Conservation (phyloP, 2,797 vertebrate species). For the Cynopterus sphinx region DNA sequence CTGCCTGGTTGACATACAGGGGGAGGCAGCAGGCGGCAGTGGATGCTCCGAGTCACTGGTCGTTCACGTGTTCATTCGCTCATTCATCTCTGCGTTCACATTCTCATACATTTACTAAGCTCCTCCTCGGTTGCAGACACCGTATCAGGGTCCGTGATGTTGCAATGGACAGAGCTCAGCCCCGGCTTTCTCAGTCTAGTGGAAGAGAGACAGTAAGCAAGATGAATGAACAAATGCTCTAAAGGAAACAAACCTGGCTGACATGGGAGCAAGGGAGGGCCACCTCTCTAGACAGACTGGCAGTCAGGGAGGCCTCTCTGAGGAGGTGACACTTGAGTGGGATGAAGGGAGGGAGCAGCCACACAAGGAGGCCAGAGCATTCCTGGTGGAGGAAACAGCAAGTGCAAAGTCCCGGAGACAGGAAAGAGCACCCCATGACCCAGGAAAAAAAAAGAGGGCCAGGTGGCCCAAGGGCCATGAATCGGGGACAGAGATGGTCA, state of each 20-base stretch:
- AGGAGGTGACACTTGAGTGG: not conserved
- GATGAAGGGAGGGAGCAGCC: not conserved
- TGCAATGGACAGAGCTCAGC: not conserved
- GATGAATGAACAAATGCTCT: not conserved
- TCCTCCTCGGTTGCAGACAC: not conserved
- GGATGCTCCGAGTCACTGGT: not conserved
- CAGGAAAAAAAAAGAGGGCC: not conserved
- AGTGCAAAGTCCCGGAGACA: not conserved
- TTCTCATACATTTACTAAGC: not conserved
- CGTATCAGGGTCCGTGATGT: not conserved
- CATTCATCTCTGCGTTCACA: not conserved
- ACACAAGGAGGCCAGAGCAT: not conserved
- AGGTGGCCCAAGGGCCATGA: not conserved
- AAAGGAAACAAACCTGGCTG: not conserved
- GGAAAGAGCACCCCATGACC: not conserved
- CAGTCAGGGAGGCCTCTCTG: not conserved
- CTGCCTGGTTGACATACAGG: not conserved
- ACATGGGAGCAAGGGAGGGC: not conserved
- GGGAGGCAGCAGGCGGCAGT: not conserved
- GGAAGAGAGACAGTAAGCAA: not conserved
- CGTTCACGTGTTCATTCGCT: not conserved
- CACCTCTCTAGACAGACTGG: not conserved
- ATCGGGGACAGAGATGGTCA: accelerated
- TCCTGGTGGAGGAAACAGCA: not conserved
- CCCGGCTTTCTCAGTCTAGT: not conserved